phyloP scores from a whole-genome alignment of 2,888 invertebrate genomes.

The Noctua pronuba region DNA sequence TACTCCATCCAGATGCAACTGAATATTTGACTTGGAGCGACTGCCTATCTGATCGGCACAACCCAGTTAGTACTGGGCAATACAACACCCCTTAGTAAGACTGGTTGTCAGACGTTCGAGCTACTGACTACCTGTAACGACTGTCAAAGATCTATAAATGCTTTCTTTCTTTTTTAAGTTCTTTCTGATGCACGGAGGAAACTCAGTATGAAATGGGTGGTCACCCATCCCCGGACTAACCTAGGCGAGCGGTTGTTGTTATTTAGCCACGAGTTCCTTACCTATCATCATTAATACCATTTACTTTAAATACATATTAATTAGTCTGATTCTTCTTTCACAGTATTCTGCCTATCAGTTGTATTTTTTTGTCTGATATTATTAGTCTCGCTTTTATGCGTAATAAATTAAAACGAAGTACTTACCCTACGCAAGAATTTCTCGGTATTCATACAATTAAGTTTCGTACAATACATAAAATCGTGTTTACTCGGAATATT shows the following conservation, averaged over 20 bases:
- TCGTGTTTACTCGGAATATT: slow-evolving; percentile 20
- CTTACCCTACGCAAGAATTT: background rate
- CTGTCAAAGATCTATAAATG: too few species aligned
- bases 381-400: background rate
- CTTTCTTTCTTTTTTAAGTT: too few species aligned
- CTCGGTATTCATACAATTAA: slow-evolving; percentile 19
- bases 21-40: too few species aligned
- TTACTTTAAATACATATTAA: background rate
- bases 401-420: slow-evolving; percentile 20
- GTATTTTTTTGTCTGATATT: background rate
- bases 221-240: too few species aligned
- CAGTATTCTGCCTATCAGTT: background rate
- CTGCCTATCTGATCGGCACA: too few species aligned
- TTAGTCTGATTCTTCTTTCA: background rate
- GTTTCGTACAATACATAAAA: background rate
- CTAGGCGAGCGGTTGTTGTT: background rate
- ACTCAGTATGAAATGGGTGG: too few species aligned
- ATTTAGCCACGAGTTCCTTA: background rate
- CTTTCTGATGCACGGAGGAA: too few species aligned
- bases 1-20: too few species aligned
- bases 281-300: background rate
- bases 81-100: too few species aligned
- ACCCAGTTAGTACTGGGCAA: too few species aligned
- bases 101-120: too few species aligned
- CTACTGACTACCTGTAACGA: too few species aligned